Base-by-base conservation (phyloP, 2,888 invertebrate species). In the Mythimna ferrago region DNA sequence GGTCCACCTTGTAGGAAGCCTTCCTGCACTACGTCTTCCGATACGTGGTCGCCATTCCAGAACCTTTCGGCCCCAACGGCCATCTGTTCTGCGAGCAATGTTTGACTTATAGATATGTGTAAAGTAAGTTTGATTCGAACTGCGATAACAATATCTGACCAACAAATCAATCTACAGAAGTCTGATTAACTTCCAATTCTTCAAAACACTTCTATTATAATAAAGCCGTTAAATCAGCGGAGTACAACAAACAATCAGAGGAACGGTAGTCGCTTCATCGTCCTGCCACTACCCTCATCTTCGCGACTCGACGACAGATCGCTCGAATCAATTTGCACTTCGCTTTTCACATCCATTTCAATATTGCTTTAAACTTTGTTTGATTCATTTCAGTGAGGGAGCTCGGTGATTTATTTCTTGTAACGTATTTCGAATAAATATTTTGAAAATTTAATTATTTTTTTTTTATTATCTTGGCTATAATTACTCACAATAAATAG, bases 291-390 rank as follows among this genome's bases (percentile, higher is more conserved):
- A 86, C 87, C 89, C 87, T 88, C 88, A 83, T 89, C 88, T 82
- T 78, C 44, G 63, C 75, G 85, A 66, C 78, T 64, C 72, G 79
- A 66, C 76, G 84, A 84, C 87, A 86, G 86, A 88, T 90, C 81
- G 86, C 84, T 74, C 81, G 82, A 88, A 88, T 89, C 89, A 88
- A 88, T 90, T 89, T 88, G 84, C 86, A 86, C 84, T 85, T 76
- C 75, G 78, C 78, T 86, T 77, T 78, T 85, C 83, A 79, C 76
- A 76, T 84, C 79, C 77, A 83, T 81, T 73, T 75, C 73, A 78
- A 79, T 84, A 81, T 81, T 81, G 69, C 73, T 76, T 80, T 71
- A 67, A 78, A 79, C 67, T 77, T 66, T 63, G 44, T 82, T 78
- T 82, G 83, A 79, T 79, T 72, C 57, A 79, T 78, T 78, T 67